Evolutionary conservation across 2,797 vertebrate genomes (phyloP), one percentile per base, ranked within the genome.

Genomic region (Sarcophilus harrisii): DNA sequence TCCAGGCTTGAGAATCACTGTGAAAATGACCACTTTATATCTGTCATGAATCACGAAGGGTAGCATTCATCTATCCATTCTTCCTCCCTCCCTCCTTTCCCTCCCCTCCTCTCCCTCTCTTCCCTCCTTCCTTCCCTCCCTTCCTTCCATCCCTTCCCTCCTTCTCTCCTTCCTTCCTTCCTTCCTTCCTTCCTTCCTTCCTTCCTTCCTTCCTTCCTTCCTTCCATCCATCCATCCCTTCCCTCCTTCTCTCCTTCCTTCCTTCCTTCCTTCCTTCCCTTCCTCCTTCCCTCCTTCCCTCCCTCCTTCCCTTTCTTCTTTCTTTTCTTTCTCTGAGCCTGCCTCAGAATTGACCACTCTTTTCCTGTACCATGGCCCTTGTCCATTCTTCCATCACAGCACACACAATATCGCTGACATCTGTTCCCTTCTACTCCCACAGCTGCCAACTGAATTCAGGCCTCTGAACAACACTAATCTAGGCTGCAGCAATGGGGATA

Each of bases 231-330:
- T n/a, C n/a, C n/a, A n/a, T n/a, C n/a, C 14, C 13, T 57, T 57
- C 2, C 57, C 2, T 57, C 3, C 13, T 4, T 32, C 13, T 30
- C 62, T 14, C 4, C 4, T 32, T 13, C 12, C 29, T 13, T 29
- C 0, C 10, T 62, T 66, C 5, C 14, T 16, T n/a, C 0, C 62
- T n/a, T 6, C 0, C 10, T 60, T n/a, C 1, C 1, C 62, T 18
- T 6, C 32, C 32, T 18, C 6, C 13, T 4, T 5, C 0, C 4
- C 13, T 32, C 1, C 12, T 1, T 62, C 12, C 30, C 1, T n/a
- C 4, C 62, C 14, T 66, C 4, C 62, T 4, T 32, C 5, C 62
- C 13, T 66, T 6, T 13, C 62, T n/a, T 32, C 4, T 13, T n/a
- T 66, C 14, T 32, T n/a, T 66, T 16, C n/a, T 38, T 38, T 18